phyloP scores from a whole-genome alignment of 2,797 vertebrate genomes.

The Euthynnus affinis region DNA sequence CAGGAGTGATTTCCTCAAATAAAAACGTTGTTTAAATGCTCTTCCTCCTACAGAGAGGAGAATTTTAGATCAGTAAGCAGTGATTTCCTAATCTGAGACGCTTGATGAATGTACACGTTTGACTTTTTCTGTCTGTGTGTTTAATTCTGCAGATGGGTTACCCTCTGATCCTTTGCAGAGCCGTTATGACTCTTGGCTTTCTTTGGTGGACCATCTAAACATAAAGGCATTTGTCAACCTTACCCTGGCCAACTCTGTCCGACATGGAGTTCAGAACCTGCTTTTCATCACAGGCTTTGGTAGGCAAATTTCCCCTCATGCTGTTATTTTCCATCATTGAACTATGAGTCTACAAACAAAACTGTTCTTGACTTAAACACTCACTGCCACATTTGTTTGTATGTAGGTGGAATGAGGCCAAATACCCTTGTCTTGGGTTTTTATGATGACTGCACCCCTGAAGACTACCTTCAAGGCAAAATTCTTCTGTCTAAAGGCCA shows the following conservation, averaged over 20 bases:
- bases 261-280: constrained; percentile 89
- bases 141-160: constrained; percentile 80
- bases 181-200: constrained; percentile 89
- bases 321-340: not conserved
- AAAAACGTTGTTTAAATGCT: not conserved
- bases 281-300: constrained; percentile 93
- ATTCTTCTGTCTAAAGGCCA: constrained; percentile 35
- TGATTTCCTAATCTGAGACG: too few relatives aligned
- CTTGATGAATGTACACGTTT: not conserved
- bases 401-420: constrained; percentile 90
- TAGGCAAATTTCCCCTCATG: constrained; percentile 60
- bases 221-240: constrained; percentile 93
- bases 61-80: not conserved
- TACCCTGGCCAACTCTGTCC: constrained; percentile 87
- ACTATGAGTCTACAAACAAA: not conserved
- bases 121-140: constrained; percentile 1
- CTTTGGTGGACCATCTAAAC: constrained; percentile 90
- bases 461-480: constrained; percentile 80
- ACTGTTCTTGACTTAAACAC: not conserved
- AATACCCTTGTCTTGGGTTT: constrained; percentile 93
- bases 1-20: not conserved
- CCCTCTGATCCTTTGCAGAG: constrained; percentile 89
- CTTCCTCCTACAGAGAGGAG: not conserved
- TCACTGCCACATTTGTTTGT: constrained; percentile 11
- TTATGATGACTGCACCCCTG: constrained; percentile 83